A percentile compares a stretch with the other conserved stretches of the same genome.
These are phyloP conservation scores for Leucozona laternaria DNA, from an alignment of 2,888 invertebrate genomes.

Conservation along the genomic window DNA sequence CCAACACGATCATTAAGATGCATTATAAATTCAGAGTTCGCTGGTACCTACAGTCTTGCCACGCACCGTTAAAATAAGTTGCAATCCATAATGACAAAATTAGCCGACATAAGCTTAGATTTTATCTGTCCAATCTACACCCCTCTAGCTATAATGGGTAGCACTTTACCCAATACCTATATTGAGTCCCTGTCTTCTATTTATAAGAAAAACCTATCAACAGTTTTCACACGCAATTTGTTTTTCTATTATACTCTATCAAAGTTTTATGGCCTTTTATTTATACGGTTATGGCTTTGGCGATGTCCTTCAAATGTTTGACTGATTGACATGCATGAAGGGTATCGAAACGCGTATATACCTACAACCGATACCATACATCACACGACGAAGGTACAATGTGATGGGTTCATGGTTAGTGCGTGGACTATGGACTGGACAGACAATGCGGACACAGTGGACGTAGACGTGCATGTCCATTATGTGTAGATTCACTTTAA, in stretches of 20 bases:
- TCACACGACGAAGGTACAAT: background rate
- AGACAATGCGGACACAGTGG: background rate
- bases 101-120: background rate
- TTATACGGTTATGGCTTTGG: constrained; percentile 46
- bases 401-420: constrained; percentile 4
- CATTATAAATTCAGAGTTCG: background rate
- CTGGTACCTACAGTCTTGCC: background rate
- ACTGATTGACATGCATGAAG: constrained; percentile 40
- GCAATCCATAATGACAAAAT: background rate
- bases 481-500: constrained; percentile 29
- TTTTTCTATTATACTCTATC: constrained; percentile 29
- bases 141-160: background rate
- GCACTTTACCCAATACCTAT: background rate
- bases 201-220: background rate
- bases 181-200: background rate
- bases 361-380: background rate
- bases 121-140: background rate
- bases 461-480: background rate
- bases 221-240: constrained; percentile 40
- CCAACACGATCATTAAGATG: background rate
- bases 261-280: constrained; percentile 53
- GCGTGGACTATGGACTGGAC: background rate
- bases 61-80: background rate
- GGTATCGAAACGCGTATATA: background rate
- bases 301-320: constrained; percentile 65